A percentile compares a stretch with the other conserved stretches of the same genome.
phyloP scores from a whole-genome alignment of 2,113 vertebrate species.

The Gavialis gangeticus region DNA sequence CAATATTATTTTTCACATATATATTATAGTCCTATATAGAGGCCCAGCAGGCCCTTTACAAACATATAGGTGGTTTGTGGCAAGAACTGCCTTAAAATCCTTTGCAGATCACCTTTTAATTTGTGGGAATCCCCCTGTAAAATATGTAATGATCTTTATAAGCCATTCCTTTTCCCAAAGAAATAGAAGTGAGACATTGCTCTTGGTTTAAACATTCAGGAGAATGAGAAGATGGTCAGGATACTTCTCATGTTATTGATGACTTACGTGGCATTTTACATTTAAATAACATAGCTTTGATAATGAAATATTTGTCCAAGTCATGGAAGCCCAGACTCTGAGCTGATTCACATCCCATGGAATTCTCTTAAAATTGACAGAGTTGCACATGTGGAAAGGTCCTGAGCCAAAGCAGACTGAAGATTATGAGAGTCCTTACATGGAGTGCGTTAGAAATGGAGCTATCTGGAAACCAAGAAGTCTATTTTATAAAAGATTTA shows the following conservation, averaged over 20 bases:
- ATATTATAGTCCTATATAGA: neutral
- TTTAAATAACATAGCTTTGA: neutral
- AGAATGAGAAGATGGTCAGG: neutral
- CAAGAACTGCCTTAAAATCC: too few species aligned
- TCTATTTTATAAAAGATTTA: too few species aligned
- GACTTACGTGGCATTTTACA: neutral
- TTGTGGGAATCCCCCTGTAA: neutral
- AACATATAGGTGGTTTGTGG: neutral
- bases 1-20: neutral
- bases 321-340: neutral
- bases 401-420: neutral
- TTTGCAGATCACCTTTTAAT: neutral
- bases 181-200: neutral
- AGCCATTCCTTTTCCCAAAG: neutral
- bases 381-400: neutral
- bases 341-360: neutral
- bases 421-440: neutral
- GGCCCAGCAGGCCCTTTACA: neutral
- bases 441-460: neutral
- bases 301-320: neutral
- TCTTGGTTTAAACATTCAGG: neutral
- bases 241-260: neutral
- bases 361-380: neutral
- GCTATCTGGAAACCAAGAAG: too few species aligned
- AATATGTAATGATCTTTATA: neutral